Evolutionary conservation across 2,888 invertebrate genomes (phyloP).

Genomic region (Venusia cambrica): DNA sequence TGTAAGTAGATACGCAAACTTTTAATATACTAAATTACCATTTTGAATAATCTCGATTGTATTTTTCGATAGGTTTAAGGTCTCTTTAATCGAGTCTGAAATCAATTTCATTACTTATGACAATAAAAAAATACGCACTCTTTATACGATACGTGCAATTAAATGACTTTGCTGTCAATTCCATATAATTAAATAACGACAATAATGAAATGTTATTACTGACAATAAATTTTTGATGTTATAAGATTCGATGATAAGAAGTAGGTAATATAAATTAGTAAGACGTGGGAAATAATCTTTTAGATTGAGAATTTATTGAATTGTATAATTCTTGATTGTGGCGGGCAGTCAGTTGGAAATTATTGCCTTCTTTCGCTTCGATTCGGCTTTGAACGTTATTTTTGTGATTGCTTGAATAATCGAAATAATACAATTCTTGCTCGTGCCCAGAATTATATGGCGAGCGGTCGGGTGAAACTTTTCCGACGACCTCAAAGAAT

Average conservation of each 20-base stretch:
- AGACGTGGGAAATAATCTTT: constrained; percentile 35
- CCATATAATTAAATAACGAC: constrained; percentile 50
- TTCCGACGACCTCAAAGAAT: constrained; percentile 47
- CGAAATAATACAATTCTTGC: constrained; percentile 18
- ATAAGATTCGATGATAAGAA: constrained; percentile 60
- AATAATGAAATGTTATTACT: constrained; percentile 51
- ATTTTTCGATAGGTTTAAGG: constrained; percentile 71
- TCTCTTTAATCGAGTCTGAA: constrained; percentile 32
- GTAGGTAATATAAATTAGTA: constrained; percentile 44
- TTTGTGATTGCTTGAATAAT: constrained; percentile 16
- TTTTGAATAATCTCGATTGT: constrained; percentile 61
- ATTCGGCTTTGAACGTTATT: constrained; percentile 22
- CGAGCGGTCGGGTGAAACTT: constrained; percentile 23
- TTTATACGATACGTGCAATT: constrained; percentile 67
- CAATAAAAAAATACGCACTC: constrained; percentile 50
- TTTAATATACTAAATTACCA: constrained; percentile 46
- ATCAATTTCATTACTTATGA: constrained; percentile 53
- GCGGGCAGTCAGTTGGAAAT: constrained; percentile 30
- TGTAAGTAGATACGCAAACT: constrained; percentile 65
- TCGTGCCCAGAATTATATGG: constrained; percentile 15
- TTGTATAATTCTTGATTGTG: constrained; percentile 28
- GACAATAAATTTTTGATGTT: constrained; percentile 60
- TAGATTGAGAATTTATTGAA: constrained; percentile 38
- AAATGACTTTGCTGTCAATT: constrained; percentile 66
- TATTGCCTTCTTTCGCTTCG: constrained; percentile 38